Evolutionary conservation across 2,888 invertebrate species (phyloP), one percentile per base, ranked within the genome.

Genomic region (Microlaimidae sp.): DNA sequence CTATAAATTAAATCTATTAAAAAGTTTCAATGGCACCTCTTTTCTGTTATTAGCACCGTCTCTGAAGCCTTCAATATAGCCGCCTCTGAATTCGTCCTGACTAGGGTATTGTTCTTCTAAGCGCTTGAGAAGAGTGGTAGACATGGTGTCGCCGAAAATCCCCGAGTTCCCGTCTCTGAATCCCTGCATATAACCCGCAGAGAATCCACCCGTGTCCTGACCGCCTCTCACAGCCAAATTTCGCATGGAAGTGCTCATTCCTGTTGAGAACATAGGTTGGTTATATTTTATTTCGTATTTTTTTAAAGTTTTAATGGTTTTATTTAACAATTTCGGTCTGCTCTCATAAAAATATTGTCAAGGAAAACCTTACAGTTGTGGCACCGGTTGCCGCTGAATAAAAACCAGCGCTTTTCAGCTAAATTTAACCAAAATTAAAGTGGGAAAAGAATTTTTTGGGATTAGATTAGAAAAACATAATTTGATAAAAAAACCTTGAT

Each of bases 31-130:
- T n/a, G 38, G 13, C 38, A 38, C 38, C 38, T 13, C 38, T 10
- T 38, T 10, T 38, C 38, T 38, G 38, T 38, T n/a, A n/a, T n/a
- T n/a, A 38, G 53, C 28, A 49, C 64, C 69, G 51, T 69, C 69
- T 58, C 66, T 68, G 62, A 69, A 69, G 43, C 69, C 69, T 43
- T 69, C 69, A 24, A 69, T 61, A 57, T 66, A 69, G 41, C 69
- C 69, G 50, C 65, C 63, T 40, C 64, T 59, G 63, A 67, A 69
- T 56, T 70, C 69, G 42, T 69, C 69, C 57, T 69, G 66, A 54
- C 64, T 63, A 4, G 67, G 63, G 52, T 69, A 69, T 57, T 65
- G 66, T 43, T 70, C 66, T 48, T 69, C 69, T 32, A 69, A 60
- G 4, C 68, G 61, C 19, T 62, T 60, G 57, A 69, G 59, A 56